Evolutionary conservation across 2,888 invertebrate genomes (phyloP).

Genomic region (Listrodromus nycthemerus): DNA sequence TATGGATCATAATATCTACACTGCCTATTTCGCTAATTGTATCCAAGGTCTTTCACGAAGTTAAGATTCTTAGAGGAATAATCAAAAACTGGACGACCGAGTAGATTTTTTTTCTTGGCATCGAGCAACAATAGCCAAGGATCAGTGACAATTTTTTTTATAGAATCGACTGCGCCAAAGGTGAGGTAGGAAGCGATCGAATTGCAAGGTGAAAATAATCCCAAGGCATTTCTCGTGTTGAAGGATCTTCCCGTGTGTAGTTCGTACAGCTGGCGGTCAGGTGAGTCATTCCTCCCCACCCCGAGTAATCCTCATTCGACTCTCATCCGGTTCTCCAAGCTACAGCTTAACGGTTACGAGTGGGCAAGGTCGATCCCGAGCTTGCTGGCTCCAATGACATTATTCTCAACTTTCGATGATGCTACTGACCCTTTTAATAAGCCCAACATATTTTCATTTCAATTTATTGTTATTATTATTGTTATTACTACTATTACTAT

Average conservation of each 20-base stretch:
- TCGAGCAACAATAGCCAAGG: not conserved
- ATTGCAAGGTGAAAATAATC: constrained; percentile 11
- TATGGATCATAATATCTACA: not conserved
- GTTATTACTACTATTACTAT: not conserved
- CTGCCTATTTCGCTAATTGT: not conserved
- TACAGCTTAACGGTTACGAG: not conserved
- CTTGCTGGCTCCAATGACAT: not conserved
- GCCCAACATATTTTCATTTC: not conserved
- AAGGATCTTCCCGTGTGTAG: constrained; percentile 41
- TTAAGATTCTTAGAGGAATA: not conserved
- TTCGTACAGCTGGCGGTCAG: constrained; percentile 13
- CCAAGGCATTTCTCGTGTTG: constrained; percentile 16
- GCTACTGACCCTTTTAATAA: constrained; percentile 26
- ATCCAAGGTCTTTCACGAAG: not conserved
- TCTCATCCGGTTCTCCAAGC: constrained; percentile 7
- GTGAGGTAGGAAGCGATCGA: constrained; percentile 12
- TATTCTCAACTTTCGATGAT: constrained; percentile 15
- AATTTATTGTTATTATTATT: too few relatives aligned
- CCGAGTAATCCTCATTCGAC: not conserved
- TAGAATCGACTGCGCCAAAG: not conserved
- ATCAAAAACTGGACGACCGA: not conserved
- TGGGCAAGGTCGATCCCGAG: constrained; percentile 12
- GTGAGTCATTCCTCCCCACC: not conserved
- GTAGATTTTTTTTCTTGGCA: not conserved
- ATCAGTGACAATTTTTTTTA: not conserved